Base-by-base conservation (phyloP, 2,797 vertebrate genomes). In the Molossus molossus region DNA sequence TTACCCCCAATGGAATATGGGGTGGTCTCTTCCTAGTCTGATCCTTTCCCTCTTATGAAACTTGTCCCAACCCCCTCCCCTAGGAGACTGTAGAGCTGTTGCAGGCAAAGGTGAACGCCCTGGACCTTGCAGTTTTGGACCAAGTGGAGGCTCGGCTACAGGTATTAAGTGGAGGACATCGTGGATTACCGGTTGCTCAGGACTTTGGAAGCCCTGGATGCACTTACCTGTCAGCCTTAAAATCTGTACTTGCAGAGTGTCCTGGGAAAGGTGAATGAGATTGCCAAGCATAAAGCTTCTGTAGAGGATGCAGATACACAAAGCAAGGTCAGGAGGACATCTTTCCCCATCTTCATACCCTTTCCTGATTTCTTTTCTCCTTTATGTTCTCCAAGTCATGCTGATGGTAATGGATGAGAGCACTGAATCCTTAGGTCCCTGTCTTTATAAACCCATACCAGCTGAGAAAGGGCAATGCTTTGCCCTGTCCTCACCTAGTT, bases 181-280 rank as follows among this genome's bases (percentile, higher is more conserved):
- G 33, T 83, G 80, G 20, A 57, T 85, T 75, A 77, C 55, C 48
- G 77, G 73, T 70, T 77, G 12, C 45, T 88, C 37, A 73, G 37
- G 80, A 87, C 69, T 94, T 90, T 33, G 50, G 53, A 87, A 88
- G 60, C 29, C 60, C 50, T 89, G 27, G 72, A 27, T 67, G 15
- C 48, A 55, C 72, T 95, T 77, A 77, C 9, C 9, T 14, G 14
- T 97, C 29, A 62, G 55, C 65, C 29, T 91, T 60, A 64, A 96
- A 86, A 77, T 93, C 94, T 94, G 77, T 85, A 92, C 91, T 81
- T 94, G 79, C 94, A 99, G 99, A 99, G 99, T 79, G 99, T 99
- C 94, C 98, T 99, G 90, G 99, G 99, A 29, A 99, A 99, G 97
- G 99, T 99, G 99, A 99, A 99, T 87, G 99, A 99, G 97, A 99